A percentile compares a stretch with the other conserved stretches of the same genome.
These are phyloP conservation scores for Brachypodius melanocephalos DNA, from an alignment of 2,113 vertebrate genomes.

Conservation along the genomic window DNA sequence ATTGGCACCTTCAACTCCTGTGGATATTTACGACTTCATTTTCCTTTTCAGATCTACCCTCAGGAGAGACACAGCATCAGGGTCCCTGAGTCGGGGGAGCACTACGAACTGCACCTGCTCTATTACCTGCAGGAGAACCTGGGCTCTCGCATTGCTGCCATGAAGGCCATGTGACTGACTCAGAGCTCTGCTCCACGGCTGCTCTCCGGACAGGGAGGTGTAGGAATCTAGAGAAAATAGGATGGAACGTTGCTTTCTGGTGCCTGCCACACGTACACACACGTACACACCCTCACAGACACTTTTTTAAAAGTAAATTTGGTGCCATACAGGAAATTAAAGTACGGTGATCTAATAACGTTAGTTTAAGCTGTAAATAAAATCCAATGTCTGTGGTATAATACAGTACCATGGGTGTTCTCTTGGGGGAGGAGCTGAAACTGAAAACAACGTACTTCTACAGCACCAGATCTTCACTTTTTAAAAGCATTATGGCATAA, in stretches of 20 bases:
- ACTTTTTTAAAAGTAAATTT: constrained; percentile 47
- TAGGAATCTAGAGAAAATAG: constrained; percentile 13
- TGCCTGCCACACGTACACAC: constrained; percentile 58
- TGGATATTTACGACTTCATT: background rate
- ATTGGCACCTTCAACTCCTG: background rate
- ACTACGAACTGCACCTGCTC: constrained; percentile 82
- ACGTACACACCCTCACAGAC: background rate
- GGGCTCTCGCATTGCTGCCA: constrained; percentile 76
- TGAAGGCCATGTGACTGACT: constrained; percentile 75
- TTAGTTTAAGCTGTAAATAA: constrained; percentile 54
- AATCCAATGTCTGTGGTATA: constrained; percentile 30
- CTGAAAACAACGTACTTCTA: constrained; percentile 17
- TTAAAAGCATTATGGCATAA: constrained; percentile 58
- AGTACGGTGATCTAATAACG: constrained; percentile 41
- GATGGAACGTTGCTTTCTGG: constrained; percentile 33
- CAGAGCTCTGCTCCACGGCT: constrained; percentile 26
- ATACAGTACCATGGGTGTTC: constrained; percentile 47
- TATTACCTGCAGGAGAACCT: constrained; percentile 85
- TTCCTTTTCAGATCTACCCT: constrained; percentile 78
- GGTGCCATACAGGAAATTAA: constrained; percentile 64
- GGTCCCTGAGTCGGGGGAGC: constrained; percentile 82
- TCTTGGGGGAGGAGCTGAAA: constrained; percentile 41
- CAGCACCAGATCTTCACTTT: constrained; percentile 65
- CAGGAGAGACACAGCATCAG: constrained; percentile 85
- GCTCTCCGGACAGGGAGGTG: constrained; percentile 31